phyloP scores from a whole-genome alignment of 1,140 invertebrate species.

The Lepidotrigona ventralis region DNA sequence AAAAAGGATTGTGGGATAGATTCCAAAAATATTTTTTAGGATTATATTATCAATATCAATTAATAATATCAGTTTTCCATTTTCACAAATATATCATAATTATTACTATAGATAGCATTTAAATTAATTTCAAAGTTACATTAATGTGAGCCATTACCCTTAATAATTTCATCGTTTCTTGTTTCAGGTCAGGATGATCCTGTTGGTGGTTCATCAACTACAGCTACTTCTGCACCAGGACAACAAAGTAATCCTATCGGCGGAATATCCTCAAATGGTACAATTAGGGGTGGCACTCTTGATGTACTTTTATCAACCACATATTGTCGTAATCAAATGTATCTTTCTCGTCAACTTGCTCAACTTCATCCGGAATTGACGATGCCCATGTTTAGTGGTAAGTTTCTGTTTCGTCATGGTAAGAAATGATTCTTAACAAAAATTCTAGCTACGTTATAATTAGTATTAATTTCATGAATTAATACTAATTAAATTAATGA shows the following conservation, averaged over 20 bases:
- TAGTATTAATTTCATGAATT: neutral
- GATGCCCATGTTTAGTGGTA: conserved; percentile 99
- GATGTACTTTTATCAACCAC: conserved; percentile 92
- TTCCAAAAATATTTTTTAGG: too few relatives aligned
- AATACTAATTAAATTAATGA: neutral
- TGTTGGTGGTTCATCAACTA: conserved; percentile 65
- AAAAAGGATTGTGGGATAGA: too few relatives aligned
- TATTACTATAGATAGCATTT: too few relatives aligned
- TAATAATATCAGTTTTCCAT: conserved; percentile 2
- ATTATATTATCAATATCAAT: too few relatives aligned
- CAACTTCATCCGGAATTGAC: conserved; percentile 97
- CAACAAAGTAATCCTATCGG: conserved; percentile 61
- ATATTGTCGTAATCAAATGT: conserved; percentile 95
- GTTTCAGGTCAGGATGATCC: conserved; percentile 82
- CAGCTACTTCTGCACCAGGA: conserved; percentile 54
- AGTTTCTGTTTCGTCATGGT: conserved; percentile 58
- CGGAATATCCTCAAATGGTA: conserved; percentile 59
- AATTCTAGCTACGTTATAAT: neutral
- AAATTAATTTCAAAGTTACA: neutral
- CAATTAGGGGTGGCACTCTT: conserved; percentile 84
- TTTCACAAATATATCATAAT: too few relatives aligned
- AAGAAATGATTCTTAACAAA: neutral
- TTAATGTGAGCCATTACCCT: too few relatives aligned
- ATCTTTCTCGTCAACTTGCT: conserved; percentile 94
- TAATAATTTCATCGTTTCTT: conserved; percentile 5